Evolutionary conservation across 2,888 invertebrate genomes (phyloP).

Genomic region (Neria commutata): DNA sequence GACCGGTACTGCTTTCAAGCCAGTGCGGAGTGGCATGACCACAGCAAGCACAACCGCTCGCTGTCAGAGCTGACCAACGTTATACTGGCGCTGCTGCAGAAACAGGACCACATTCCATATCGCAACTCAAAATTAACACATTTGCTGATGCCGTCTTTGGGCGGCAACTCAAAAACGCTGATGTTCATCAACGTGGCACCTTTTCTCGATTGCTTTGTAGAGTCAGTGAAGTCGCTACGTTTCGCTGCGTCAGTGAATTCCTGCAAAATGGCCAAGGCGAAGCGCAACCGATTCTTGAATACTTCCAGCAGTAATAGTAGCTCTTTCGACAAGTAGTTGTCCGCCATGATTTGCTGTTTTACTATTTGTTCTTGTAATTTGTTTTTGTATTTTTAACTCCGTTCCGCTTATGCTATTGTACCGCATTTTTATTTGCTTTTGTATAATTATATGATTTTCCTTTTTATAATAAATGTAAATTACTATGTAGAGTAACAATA

Average conservation of each 20-base stretch:
- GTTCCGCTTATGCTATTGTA: too few relatives aligned
- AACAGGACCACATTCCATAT: constrained; percentile 85
- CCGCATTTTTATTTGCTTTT: too few relatives aligned
- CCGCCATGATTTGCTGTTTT: too few relatives aligned
- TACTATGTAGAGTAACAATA: too few relatives aligned
- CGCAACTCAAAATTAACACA: constrained; percentile 89
- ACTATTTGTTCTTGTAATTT: too few relatives aligned
- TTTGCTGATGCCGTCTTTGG: constrained; percentile 84
- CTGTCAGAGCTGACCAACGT: constrained; percentile 81
- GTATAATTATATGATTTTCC: too few relatives aligned
- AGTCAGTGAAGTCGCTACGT: constrained; percentile 86
- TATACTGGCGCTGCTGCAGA: constrained; percentile 80
- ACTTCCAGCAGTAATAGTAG: constrained; percentile 29
- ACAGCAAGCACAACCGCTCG: constrained; percentile 82
- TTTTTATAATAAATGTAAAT: too few relatives aligned
- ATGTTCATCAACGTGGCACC: constrained; percentile 94
- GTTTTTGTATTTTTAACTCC: too few relatives aligned
- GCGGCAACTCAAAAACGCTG: constrained; percentile 90
- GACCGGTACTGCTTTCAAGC: too few relatives aligned
- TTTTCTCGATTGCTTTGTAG: constrained; percentile 79
- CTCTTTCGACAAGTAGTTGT: too few relatives aligned
- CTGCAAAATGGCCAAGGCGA: constrained; percentile 77
- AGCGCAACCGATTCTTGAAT: constrained; percentile 65
- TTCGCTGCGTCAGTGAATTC: constrained; percentile 88
- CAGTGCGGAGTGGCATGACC: too few relatives aligned